Conservation (phyloP, 2,113 vertebrate genomes). For the Eulemur macaco region DNA sequence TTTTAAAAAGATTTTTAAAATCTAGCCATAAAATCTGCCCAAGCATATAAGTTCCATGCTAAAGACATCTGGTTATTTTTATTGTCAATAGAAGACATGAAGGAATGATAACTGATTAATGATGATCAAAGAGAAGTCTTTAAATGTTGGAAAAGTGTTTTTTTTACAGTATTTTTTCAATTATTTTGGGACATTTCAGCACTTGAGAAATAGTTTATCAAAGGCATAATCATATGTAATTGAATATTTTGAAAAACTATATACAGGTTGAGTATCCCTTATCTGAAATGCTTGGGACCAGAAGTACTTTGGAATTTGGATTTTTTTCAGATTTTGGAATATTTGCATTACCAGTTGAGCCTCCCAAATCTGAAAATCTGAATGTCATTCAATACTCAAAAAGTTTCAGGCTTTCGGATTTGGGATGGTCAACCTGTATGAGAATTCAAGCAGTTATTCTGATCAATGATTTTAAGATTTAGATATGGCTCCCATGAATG, state of each 20-base stretch:
- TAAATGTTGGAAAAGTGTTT: neutral
- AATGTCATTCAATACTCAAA: neutral
- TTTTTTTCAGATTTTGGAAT: neutral
- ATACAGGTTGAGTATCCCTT: neutral
- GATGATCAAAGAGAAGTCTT: neutral
- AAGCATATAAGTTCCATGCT: neutral
- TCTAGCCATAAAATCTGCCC: neutral
- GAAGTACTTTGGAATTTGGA: neutral
- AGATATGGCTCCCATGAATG: neutral
- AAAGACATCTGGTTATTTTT: constrained; percentile 33
- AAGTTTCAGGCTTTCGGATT: neutral
- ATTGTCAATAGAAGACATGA: constrained; percentile 41
- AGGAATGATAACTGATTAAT: neutral
- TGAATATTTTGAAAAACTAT: constrained; percentile 16
- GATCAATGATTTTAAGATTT: constrained; percentile 13
- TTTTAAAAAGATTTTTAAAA: constrained; percentile 22
- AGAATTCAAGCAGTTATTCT: constrained; percentile 16
- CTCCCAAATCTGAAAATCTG: neutral
- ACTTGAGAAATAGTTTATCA: constrained; percentile 32
- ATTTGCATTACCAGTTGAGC: neutral
- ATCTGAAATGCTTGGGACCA: neutral
- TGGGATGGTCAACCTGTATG: neutral
- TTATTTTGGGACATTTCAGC: constrained; percentile 27
- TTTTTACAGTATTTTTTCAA: neutral
- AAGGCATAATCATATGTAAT: neutral